Conservation (phyloP, 2,888 invertebrate species). For the Trichopria drosophilae region DNA sequence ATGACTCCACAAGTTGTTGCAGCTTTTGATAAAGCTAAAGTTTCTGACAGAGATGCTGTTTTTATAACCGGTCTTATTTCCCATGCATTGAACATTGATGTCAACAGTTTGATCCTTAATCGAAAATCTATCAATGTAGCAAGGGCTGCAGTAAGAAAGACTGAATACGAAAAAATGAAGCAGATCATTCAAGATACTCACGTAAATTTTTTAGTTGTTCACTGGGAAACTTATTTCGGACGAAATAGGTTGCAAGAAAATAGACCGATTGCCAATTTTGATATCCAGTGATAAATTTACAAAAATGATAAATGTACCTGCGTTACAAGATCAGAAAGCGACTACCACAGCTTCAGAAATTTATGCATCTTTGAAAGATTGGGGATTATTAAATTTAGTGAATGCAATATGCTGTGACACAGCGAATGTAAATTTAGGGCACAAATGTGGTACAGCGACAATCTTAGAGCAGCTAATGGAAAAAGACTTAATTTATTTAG, state of each 20-base stretch:
- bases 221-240: slow-evolving; percentile 27
- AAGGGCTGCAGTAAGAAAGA: slow-evolving; percentile 8
- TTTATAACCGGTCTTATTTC: slow-evolving; percentile 11
- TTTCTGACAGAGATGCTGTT: slow-evolving; percentile 21
- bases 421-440: neutral
- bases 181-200: slow-evolving; percentile 10
- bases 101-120: slow-evolving; percentile 16
- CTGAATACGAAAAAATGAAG: slow-evolving; percentile 5
- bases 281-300: slow-evolving; percentile 7
- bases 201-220: slow-evolving; percentile 14
- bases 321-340: slow-evolving; percentile 9
- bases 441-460: slow-evolving; percentile 31
- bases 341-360: slow-evolving; percentile 6
- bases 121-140: slow-evolving; percentile 5
- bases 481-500: slow-evolving; percentile 38
- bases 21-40: slow-evolving; percentile 18
- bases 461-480: slow-evolving; percentile 39
- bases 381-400: slow-evolving; percentile 3
- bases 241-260: slow-evolving; percentile 3
- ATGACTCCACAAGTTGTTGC: slow-evolving; percentile 20
- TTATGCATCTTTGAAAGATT: slow-evolving; percentile 2
- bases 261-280: slow-evolving; percentile 19
- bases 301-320: slow-evolving; percentile 18
- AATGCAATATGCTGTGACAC: neutral
- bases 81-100: slow-evolving; percentile 7